phyloP scores from a whole-genome alignment of 2,113 vertebrate species.

The Lagenorhynchus albirostris region DNA sequence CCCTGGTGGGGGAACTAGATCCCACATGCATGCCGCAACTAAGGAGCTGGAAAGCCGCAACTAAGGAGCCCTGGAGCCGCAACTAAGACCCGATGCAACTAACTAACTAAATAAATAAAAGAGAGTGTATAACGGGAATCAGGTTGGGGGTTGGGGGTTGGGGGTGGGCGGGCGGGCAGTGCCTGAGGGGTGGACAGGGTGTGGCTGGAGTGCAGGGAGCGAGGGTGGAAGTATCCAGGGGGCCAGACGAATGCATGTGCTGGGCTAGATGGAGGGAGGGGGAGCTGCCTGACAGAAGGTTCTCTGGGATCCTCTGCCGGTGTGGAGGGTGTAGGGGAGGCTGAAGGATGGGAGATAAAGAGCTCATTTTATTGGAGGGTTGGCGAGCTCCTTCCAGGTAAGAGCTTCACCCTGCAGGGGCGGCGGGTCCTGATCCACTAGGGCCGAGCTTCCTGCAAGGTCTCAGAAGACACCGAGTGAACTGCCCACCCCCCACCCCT shows the following conservation, averaged over 20 bases:
- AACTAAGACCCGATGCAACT: too few relatives aligned
- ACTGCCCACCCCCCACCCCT: rapidly evolving
- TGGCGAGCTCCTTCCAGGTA: background rate
- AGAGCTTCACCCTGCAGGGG: background rate
- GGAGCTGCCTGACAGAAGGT: background rate
- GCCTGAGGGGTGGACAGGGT: background rate
- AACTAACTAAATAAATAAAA: too few relatives aligned
- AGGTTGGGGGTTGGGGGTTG: background rate
- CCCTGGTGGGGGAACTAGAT: too few relatives aligned
- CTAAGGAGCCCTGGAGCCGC: too few relatives aligned
- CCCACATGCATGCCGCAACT: too few relatives aligned
- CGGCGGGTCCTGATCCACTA: rapidly evolving
- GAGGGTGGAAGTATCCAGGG: too few relatives aligned
- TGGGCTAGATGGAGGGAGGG: background rate
- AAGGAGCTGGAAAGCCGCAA: too few relatives aligned
- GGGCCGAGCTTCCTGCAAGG: background rate
- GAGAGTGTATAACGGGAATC: background rate
- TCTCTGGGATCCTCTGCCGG: background rate
- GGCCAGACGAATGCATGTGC: background rate
- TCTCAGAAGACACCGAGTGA: background rate
- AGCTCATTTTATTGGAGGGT: background rate
- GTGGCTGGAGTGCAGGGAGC: rapidly evolving
- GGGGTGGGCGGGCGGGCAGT: rapidly evolving
- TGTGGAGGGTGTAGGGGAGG: rapidly evolving
- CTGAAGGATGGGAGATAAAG: too few relatives aligned